Conservation (phyloP, 2,113 vertebrate genomes). For the Pycnonotus jocosus region DNA sequence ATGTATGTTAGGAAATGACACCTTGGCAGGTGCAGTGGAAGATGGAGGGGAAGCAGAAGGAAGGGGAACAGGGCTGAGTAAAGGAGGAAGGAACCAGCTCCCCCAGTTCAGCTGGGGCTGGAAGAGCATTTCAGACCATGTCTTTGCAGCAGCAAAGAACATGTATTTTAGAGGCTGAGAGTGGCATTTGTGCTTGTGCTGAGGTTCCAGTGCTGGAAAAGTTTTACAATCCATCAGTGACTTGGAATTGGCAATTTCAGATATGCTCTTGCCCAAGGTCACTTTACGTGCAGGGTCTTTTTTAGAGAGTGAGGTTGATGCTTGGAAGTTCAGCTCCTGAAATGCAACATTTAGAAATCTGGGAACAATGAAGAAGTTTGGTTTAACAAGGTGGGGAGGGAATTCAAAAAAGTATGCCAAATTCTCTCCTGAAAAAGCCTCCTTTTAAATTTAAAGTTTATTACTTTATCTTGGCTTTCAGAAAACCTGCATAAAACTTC, state of each 20-base stretch:
- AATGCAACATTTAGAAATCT: not conserved
- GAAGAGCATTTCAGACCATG: not conserved
- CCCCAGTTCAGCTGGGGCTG: not conserved
- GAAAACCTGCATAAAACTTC: not conserved
- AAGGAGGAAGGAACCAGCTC: not conserved
- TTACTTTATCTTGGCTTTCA: not conserved
- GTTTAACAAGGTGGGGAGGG: constrained; percentile 10
- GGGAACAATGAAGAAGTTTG: not conserved
- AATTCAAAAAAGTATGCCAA: not conserved
- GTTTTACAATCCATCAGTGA: not conserved
- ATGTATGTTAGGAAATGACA: accelerated
- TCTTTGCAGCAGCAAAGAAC: not conserved
- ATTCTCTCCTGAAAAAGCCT: not conserved
- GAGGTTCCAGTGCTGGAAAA: not conserved
- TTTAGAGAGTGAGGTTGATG: not conserved
- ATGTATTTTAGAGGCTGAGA: not conserved
- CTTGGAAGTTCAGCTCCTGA: not conserved
- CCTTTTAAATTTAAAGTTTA: constrained; percentile 10
- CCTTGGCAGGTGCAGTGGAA: not conserved
- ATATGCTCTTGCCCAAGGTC: not conserved
- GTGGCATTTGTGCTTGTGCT: not conserved
- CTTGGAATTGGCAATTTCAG: not conserved
- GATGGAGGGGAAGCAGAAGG: not conserved
- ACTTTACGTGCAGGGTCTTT: not conserved
- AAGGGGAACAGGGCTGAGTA: not conserved